These are phyloP conservation scores for Drosophila neocordata DNA, from an alignment of 1,140 invertebrate genomes.

Conservation along the genomic window DNA sequence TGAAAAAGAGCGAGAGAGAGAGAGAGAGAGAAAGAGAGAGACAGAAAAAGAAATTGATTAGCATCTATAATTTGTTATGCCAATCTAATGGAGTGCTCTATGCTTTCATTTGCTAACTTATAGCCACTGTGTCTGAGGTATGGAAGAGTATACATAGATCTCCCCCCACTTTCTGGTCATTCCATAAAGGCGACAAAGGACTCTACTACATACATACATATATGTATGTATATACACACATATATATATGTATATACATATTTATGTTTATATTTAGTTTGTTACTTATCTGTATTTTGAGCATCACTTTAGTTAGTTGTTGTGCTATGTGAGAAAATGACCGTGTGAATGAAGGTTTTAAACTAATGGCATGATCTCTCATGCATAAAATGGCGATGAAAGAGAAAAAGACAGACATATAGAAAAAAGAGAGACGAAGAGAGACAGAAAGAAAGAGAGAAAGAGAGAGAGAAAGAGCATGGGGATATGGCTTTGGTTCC, in stretches of 20 bases:
- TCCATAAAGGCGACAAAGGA: conserved; percentile 8
- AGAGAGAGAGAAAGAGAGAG: too few species aligned
- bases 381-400: not conserved
- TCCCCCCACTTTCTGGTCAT: conserved; percentile 9
- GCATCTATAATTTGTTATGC: too few species aligned
- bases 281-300: conserved; percentile 20
- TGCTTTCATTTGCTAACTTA: not conserved
- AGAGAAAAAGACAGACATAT: not conserved
- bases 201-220: conserved; percentile 19
- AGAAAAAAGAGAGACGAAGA: not conserved
- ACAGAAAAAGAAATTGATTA: too few species aligned
- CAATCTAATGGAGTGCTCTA: not conserved
- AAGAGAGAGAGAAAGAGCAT: not conserved
- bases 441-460: not conserved
- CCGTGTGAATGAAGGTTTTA: not conserved
- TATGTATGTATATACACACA: conserved; percentile 23
- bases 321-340: not conserved
- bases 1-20: too few species aligned
- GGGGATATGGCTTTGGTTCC: not conserved
- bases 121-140: conserved; percentile 36
- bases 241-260: conserved; percentile 18
- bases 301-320: not conserved
- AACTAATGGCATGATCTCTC: not conserved
- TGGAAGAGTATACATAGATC: not conserved
- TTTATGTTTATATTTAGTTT: conserved; percentile 18